Evolutionary conservation across 2,888 invertebrate genomes (phyloP), one percentile per base, ranked within the genome.

Genomic region (Caradrina kadenii): DNA sequence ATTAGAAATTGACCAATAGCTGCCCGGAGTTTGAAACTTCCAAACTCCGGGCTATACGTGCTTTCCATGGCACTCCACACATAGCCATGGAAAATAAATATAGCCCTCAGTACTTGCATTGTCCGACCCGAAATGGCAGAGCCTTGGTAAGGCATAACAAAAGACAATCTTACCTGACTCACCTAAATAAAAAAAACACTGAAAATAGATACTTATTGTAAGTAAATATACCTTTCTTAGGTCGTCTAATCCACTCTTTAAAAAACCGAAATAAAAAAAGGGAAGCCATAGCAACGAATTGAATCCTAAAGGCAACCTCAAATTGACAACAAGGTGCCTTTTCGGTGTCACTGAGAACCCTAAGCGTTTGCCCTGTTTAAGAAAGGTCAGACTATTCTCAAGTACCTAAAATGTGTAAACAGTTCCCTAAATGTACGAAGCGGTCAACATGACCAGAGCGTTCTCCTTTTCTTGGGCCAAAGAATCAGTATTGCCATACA

Each of bases 251-350:
- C 48, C 26, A 48, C 35, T 39, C 31, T 42, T 48, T 56, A 75
- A 56, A 10, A 67, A 17, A n/a, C 15, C 19, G 17, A 79, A 73
- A 73, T 59, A 74, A 52, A 31, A 63, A 63, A 62, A 61, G 1
- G 22, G 62, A 79, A 79, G 39, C 53, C 22, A 68, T 74, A 22
- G 50, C 50, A 66, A 52, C 63, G 42, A 63, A 82, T 82, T 58
- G 58, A 74, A 52, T 54, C 56, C 74, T 66, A 69, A 67, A 79
- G 60, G 66, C 64, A 50, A 54, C 75, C 82, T 31, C 66, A 79
- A 79, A 82, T 80, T 75, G 82, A 71, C 82, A 74, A 71, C 75
- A 76, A 66, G 61, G 55, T 82, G 68, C 73, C 70, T 79, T 81
- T 76, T 70, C 48, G 66, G 69, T 50, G 50, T 67, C 59, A 50